Conservation (phyloP, 2,797 vertebrate genomes). For the Anableps anableps region DNA sequence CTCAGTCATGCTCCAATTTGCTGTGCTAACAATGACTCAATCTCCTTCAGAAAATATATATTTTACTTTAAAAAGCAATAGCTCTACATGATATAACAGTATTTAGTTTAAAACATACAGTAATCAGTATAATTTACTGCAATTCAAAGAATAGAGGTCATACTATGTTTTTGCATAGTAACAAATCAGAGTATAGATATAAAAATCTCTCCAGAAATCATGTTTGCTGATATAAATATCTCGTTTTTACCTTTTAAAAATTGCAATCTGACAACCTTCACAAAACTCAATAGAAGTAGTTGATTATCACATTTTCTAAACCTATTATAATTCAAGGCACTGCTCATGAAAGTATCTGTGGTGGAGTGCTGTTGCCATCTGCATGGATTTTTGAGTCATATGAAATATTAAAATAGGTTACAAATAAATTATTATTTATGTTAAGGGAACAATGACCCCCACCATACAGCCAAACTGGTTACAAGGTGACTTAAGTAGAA, state of each 20-base stretch:
- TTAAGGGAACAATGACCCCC: no score
- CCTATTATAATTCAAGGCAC: not conserved
- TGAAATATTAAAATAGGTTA: not conserved
- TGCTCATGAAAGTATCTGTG: not conserved
- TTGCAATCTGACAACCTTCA: no score
- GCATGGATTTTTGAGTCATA: not conserved
- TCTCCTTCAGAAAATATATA: not conserved
- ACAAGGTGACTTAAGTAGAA: no score
- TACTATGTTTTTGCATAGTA: not conserved
- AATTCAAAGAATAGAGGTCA: not conserved
- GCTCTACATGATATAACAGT: not conserved
- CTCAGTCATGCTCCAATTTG: slow-evolving; percentile 10
- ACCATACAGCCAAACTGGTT: no score
- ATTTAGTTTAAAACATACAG: not conserved
- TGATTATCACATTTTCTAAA: not conserved
- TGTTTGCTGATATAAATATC: not conserved
- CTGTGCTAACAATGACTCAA: slow-evolving; percentile 10
- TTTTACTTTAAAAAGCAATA: not conserved
- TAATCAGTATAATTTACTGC: not conserved
- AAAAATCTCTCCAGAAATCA: not conserved
- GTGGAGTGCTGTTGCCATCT: not conserved
- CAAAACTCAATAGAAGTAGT: no score
- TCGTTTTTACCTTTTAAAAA: not conserved
- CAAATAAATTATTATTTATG: not conserved
- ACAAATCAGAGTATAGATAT: not conserved